Conservation (phyloP, 2,113 vertebrate species). For the Muntiacus muntjak region DNA sequence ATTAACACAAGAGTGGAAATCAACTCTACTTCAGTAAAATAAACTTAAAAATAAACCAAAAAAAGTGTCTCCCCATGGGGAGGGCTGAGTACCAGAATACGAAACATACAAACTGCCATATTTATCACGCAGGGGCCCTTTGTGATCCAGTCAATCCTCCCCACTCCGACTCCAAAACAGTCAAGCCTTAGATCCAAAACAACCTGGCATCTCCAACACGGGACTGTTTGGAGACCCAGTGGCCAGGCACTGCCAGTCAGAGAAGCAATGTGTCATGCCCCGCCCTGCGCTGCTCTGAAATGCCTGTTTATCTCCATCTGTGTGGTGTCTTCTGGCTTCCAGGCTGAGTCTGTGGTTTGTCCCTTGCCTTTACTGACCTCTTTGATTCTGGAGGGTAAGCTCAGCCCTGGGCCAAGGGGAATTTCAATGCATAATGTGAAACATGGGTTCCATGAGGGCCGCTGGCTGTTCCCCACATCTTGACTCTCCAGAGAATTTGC, state of each 20-base stretch:
- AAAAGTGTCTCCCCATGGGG: accelerated
- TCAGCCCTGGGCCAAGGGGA: not conserved
- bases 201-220: not conserved
- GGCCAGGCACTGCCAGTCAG: not conserved
- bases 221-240: constrained; percentile 12
- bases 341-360: constrained; percentile 41
- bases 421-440: not conserved
- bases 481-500: not conserved
- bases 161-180: not conserved
- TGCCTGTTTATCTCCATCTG: not conserved
- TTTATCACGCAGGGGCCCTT: not conserved
- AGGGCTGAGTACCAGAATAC: not conserved
- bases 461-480: not conserved
- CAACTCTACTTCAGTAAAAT: not conserved
- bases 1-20: not conserved
- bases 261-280: not conserved
- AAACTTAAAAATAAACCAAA: not conserved
- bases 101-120: not conserved
- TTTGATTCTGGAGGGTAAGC: not conserved
- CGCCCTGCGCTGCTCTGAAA: not conserved
- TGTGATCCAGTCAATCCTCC: not conserved
- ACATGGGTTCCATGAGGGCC: not conserved
- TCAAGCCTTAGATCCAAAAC: not conserved
- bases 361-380: not conserved
- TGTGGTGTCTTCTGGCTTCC: not conserved